These are phyloP conservation scores for Poeciliopsis presidionis DNA, from an alignment of 2,797 vertebrate species.

Conservation along the genomic window DNA sequence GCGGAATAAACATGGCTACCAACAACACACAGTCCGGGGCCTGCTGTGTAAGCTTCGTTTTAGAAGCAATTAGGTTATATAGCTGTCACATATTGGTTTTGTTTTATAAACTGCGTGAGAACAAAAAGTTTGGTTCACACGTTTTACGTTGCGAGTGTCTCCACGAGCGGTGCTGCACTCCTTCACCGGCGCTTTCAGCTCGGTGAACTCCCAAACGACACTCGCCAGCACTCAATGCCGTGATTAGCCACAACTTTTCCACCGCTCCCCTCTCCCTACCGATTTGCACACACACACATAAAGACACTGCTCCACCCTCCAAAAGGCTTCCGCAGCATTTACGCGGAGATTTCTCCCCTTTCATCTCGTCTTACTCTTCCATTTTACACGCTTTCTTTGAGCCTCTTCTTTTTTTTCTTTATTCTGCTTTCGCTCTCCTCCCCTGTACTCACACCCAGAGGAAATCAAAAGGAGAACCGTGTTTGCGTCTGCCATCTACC, in stretches of 20 bases:
- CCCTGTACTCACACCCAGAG: conserved; percentile 46
- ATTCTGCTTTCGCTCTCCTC: conserved; percentile 33
- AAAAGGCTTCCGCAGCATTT: conserved; percentile 48
- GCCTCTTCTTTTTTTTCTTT: background rate
- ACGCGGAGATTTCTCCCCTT: conserved; percentile 26
- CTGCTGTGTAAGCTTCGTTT: conserved; percentile 35
- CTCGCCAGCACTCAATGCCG: conserved; percentile 55
- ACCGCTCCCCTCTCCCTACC: conserved; percentile 16
- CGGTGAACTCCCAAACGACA: conserved; percentile 51
- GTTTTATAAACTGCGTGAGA: conserved; percentile 37
- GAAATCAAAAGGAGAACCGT: conserved; percentile 62
- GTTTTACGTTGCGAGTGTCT: conserved; percentile 12
- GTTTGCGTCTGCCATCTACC: conserved; percentile 65
- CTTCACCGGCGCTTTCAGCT: conserved; percentile 29
- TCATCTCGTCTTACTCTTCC: conserved; percentile 18
- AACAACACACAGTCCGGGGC: conserved; percentile 7
- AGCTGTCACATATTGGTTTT: conserved; percentile 33
- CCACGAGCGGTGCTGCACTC: conserved; percentile 37
- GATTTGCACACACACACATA: background rate
- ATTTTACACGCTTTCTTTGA: conserved; percentile 21
- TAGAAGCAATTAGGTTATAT: conserved; percentile 40
- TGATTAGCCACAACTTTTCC: conserved; percentile 44
- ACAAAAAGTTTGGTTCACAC: conserved; percentile 11
- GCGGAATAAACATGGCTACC: conserved; percentile 61
- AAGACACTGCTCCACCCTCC: conserved; percentile 31